phyloP scores from a whole-genome alignment of 2,113 vertebrate genomes.

The Cyanistes caeruleus region DNA sequence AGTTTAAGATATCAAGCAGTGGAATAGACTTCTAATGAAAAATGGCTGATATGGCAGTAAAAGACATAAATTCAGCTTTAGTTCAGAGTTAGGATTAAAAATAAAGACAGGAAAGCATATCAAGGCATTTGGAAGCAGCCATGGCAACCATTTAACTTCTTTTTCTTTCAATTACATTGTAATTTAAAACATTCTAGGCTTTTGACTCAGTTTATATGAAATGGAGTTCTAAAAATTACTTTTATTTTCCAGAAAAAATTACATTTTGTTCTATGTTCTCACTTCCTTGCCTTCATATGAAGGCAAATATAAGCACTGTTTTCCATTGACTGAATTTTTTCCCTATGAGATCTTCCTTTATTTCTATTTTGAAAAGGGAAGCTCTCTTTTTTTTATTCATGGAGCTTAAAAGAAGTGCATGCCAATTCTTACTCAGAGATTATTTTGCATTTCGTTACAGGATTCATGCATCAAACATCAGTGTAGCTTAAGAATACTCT shows the following conservation, averaged over 20 bases:
- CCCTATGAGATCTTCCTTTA: not conserved
- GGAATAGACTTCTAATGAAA: not conserved
- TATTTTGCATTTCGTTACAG: not conserved
- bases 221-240: not conserved
- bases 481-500: not conserved
- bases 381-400: not conserved
- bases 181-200: not conserved
- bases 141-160: slow-evolving; percentile 10
- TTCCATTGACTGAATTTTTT: not conserved
- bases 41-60: not conserved
- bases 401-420: not conserved
- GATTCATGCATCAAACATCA: not conserved
- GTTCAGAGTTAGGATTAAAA: not conserved
- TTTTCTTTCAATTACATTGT: not conserved
- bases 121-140: not conserved
- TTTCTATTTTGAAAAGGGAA: not conserved
- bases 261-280: not conserved
- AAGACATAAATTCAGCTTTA: not conserved
- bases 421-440: not conserved
- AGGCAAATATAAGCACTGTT: not conserved
- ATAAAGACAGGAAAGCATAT: not conserved
- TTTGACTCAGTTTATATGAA: not conserved
- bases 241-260: not conserved
- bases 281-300: not conserved
- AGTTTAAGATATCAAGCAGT: not conserved